A percentile compares a stretch with the other conserved stretches of the same genome.
Conservation (phyloP, 1,140 invertebrate species). For the Argopecten irradians region DNA sequence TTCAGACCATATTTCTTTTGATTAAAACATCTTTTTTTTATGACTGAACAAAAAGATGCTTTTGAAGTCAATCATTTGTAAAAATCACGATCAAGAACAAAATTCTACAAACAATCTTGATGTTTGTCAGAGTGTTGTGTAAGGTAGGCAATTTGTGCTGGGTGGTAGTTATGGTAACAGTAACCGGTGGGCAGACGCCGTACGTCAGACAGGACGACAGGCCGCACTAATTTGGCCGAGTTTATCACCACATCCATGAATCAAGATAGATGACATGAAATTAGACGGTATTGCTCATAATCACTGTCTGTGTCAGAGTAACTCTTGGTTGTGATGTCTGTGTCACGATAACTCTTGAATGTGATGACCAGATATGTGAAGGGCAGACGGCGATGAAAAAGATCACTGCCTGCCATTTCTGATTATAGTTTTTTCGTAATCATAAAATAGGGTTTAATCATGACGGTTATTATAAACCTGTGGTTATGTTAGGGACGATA, state of each 20-base stretch:
- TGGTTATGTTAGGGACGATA: neutral
- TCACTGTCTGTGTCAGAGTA: constrained; percentile 20
- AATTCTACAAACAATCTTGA: too few relatives aligned
- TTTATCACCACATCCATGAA: neutral
- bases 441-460: neutral
- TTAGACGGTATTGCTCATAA: constrained; percentile 17
- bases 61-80: too few relatives aligned
- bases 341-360: constrained; percentile 10
- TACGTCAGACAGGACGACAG: neutral
- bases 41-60: too few relatives aligned
- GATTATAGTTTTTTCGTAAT: neutral
- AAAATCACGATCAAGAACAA: too few relatives aligned
- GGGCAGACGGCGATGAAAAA: neutral
- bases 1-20: too few relatives aligned
- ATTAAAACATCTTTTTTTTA: too few relatives aligned
- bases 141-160: neutral
- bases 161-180: neutral
- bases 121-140: too few relatives aligned
- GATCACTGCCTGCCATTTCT: constrained; percentile 7
- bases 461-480: neutral
- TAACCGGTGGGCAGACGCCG: neutral
- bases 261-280: constrained; percentile 22
- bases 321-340: constrained; percentile 10
- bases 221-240: neutral
- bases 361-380: constrained; percentile 3